phyloP scores from a whole-genome alignment of 2,888 invertebrate genomes.

The Hofmannophila pseudospretella region DNA sequence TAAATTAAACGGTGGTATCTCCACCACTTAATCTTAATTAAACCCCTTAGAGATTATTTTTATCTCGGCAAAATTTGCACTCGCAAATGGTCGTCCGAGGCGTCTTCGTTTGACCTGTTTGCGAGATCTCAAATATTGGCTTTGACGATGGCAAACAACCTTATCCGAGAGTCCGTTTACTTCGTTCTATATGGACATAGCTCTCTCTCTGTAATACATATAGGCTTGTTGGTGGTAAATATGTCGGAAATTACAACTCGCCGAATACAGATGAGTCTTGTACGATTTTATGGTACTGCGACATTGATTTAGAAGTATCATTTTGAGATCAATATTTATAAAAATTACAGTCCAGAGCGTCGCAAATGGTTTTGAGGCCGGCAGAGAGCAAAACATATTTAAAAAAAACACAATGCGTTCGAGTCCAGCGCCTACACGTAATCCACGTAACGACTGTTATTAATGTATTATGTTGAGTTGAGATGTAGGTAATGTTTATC shows the following conservation, averaged over 20 bases:
- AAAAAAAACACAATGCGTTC: slow-evolving; percentile 9
- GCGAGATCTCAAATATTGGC: slow-evolving; percentile 67
- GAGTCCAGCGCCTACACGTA: slow-evolving; percentile 10
- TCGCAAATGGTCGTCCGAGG: slow-evolving; percentile 60
- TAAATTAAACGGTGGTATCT: slow-evolving; percentile 2
- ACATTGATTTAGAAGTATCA: no score
- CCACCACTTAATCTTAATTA: slow-evolving; percentile 55
- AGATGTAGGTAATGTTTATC: slow-evolving; percentile 1
- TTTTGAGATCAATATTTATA: no score
- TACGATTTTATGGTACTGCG: slow-evolving; percentile 6
- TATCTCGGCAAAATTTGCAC: slow-evolving; percentile 71
- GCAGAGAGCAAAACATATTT: slow-evolving; percentile 6
- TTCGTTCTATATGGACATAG: slow-evolving; percentile 37
- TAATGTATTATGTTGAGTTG: not conserved
- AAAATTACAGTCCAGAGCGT: not conserved
- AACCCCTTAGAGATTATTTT: slow-evolving; percentile 60
- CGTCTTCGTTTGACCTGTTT: slow-evolving; percentile 64
- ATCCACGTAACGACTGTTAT: slow-evolving; percentile 7
- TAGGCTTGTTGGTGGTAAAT: slow-evolving; percentile 7
- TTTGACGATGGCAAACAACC: slow-evolving; percentile 54
- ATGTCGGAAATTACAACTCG: slow-evolving; percentile 8
- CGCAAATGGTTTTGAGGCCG: not conserved
- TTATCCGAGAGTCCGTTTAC: slow-evolving; percentile 63
- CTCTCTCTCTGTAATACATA: not conserved
- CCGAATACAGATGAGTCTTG: slow-evolving; percentile 5